These are phyloP conservation scores for Zeus faber DNA, from an alignment of 2,113 vertebrate genomes.

Conservation along the genomic window DNA sequence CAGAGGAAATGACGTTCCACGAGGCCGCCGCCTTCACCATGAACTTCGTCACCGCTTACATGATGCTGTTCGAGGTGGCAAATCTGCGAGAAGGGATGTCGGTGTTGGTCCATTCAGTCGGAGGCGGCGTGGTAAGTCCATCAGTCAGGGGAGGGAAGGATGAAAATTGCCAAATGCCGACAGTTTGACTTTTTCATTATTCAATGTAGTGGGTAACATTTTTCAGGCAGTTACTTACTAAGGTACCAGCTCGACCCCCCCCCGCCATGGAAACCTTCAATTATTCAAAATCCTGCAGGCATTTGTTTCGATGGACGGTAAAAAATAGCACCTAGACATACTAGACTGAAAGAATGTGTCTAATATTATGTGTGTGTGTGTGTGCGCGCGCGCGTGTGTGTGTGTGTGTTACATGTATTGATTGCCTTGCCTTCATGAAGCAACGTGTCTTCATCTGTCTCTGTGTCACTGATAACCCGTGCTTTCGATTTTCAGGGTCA, in stretches of 20 bases:
- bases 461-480: slow-evolving; percentile 5
- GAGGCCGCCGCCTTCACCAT: slow-evolving; percentile 94
- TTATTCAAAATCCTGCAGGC: too few relatives aligned
- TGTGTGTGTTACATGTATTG: too few relatives aligned
- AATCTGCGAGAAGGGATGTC: slow-evolving; percentile 97
- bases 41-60: slow-evolving; percentile 97
- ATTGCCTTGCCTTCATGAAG: neutral
- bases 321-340: too few relatives aligned
- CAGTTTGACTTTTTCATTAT: too few relatives aligned
- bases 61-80: slow-evolving; percentile 98
- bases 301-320: too few relatives aligned
- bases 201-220: too few relatives aligned
- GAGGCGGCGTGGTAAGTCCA: slow-evolving; percentile 90
- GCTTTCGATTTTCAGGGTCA: slow-evolving; percentile 81
- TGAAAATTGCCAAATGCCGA: too few relatives aligned
- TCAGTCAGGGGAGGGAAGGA: neutral
- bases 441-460: neutral
- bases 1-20: slow-evolving; percentile 92
- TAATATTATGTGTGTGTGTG: slow-evolving; percentile 1
- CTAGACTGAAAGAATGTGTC: neutral
- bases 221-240: too few relatives aligned
- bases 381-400: slow-evolving; percentile 1
- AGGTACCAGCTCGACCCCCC: too few relatives aligned
- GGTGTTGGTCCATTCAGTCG: slow-evolving; percentile 94
- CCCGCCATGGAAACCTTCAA: too few relatives aligned